These are phyloP conservation scores for Auanema sp. DNA, from an alignment of 2,888 invertebrate species.

Conservation along the genomic window DNA sequence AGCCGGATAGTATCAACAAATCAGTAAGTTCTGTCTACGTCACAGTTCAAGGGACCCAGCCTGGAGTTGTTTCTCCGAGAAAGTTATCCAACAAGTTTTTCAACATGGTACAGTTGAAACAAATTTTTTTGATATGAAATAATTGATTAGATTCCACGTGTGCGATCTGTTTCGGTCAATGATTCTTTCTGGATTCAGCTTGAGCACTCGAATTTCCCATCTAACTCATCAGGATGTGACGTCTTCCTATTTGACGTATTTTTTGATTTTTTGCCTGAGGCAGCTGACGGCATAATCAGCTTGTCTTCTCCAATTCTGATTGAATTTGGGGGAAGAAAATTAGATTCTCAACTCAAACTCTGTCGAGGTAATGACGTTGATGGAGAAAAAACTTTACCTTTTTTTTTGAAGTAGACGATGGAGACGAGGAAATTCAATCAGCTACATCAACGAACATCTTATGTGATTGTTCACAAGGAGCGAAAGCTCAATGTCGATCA, in stretches of 20 bases:
- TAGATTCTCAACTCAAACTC: not conserved
- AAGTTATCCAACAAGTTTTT: not conserved
- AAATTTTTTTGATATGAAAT: not conserved
- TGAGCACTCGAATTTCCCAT: conserved; percentile 7
- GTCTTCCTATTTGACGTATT: conserved; percentile 19
- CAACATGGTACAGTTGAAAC: not conserved
- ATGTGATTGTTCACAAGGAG: conserved; percentile 35
- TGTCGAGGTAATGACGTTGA: not conserved
- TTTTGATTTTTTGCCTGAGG: conserved; percentile 27
- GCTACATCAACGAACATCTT: conserved; percentile 23
- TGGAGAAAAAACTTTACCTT: not conserved
- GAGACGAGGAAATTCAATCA: not conserved
- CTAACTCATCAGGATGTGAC: conserved; percentile 15
- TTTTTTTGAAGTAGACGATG: not conserved
- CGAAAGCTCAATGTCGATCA: conserved; percentile 22
- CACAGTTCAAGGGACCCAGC: conserved; percentile 12
- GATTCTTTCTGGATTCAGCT: conserved; percentile 31
- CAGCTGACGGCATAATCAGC: conserved; percentile 16
- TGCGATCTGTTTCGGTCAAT: conserved; percentile 11
- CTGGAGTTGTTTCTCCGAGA: conserved; percentile 8
- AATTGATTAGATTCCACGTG: not conserved
- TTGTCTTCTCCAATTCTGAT: conserved; percentile 20
- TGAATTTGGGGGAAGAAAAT: not conserved
- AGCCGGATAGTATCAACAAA: conserved; percentile 3
- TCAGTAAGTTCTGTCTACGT: conserved; percentile 10